phyloP scores from a whole-genome alignment of 2,888 invertebrate species.

The Rhorus exstirpatorius region DNA sequence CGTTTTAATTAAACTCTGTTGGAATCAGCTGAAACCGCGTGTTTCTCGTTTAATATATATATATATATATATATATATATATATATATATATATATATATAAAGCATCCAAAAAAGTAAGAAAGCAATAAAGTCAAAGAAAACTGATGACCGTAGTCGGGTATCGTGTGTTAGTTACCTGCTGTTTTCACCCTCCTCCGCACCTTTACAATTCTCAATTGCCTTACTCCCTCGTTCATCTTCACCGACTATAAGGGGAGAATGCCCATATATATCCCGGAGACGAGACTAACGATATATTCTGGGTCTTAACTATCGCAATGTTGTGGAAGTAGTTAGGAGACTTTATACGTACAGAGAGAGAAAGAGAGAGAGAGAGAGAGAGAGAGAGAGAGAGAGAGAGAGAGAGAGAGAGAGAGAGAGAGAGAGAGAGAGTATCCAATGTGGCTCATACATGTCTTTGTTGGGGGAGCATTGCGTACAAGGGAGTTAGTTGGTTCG shows the following conservation, averaged over 20 bases:
- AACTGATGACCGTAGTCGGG: constrained; percentile 34
- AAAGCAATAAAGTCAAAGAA: constrained; percentile 23
- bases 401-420: too few species aligned
- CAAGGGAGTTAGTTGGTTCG: constrained; percentile 25
- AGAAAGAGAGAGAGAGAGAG: too few species aligned
- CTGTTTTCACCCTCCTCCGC: constrained; percentile 36
- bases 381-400: too few species aligned
- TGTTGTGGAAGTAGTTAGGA: constrained; percentile 61
- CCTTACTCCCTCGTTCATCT: constrained; percentile 41
- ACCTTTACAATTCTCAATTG: constrained; percentile 60
- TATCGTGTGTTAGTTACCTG: constrained; percentile 52
- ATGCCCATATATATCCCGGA: constrained; percentile 37
- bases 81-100: constrained; percentile 11
- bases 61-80: neutral
- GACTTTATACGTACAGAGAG: constrained; percentile 5
- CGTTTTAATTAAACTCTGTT: constrained; percentile 22
- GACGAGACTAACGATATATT: constrained; percentile 61
- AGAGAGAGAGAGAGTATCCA: too few species aligned
- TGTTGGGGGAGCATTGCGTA: constrained; percentile 35
- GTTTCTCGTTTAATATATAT: neutral
- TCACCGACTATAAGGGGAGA: constrained; percentile 17
- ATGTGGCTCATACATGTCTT: neutral
- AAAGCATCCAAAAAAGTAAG: constrained; percentile 5
- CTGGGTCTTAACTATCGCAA: constrained; percentile 60
- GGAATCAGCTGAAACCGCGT: neutral